Evolutionary conservation across 2,888 invertebrate genomes (phyloP), one percentile per base, ranked within the genome.

Genomic region (Plagiodera versicolora): DNA sequence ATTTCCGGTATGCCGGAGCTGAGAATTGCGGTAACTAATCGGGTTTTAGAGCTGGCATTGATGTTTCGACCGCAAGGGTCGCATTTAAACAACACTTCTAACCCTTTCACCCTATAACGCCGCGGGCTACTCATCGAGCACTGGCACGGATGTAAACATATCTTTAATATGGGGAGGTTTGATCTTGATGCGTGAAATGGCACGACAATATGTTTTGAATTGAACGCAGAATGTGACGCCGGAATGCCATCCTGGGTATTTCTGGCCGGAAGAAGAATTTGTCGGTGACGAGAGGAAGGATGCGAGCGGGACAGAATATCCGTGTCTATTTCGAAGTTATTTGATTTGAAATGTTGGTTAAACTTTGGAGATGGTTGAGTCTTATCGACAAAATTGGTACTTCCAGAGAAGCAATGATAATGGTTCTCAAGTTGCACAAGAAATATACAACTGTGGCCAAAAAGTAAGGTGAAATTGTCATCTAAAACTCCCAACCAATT

Each of bases 21-120:
- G 64, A 56, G 60, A 69, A 63, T 60, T 58, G 62, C 39, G 52
- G 64, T 65, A 32, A 54, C 61, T 54, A 60, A 64, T 67, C 64
- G 63, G 67, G 65, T 64, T 63, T 66, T 56, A 54, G 54, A 63
- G 50, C 60, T 50, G 51, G 63, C 60, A 62, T 63, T 58, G 63
- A 62, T 65, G 67, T 67, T 67, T 64, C 63, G 64, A 49, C 60
- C 62, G 54, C 24, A 19, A 39, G 55, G 39, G 32, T 32, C 18
- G 28, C 30, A 10, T 9, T 28, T 28, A 18, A 54, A 46, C 30
- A 16, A 44, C 32, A 20, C 32, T 32, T 32, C 30, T 16, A 59
- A 54, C 59, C 54, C 54, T 58, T 58, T 35, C 30, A 35, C 14
- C 47, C 39, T 19, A 18, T 14, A n/a, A n/a, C 20, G n/a, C 20